Base-by-base conservation (phyloP, 1,140 invertebrate species). In the Heliothis subflexa region DNA sequence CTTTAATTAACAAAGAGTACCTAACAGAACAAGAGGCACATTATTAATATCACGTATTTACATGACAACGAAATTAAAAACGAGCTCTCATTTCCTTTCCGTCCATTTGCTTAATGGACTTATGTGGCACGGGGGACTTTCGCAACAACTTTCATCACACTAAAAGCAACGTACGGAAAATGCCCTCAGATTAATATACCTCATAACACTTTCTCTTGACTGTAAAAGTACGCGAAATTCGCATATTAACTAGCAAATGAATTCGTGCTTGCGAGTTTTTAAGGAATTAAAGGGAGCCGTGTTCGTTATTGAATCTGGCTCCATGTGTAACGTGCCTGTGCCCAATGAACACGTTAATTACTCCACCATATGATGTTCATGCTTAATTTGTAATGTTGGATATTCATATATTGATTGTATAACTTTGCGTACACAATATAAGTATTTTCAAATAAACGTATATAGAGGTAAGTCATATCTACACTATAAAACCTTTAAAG, bases 91-190 rank as follows among this genome's bases (percentile, higher is more conserved):
- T 91, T 92, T 87, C 89, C 87, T 84, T 89, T 84, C 82, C 86
- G 87, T 89, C 91, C 92, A 94, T 94, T 94, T 94, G 89, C 88
- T 86, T 93, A 94, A 94, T 94, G 92, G 89, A 91, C 89, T 89
- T 91, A 92, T 91, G 91, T 85, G 90, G 86, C 92, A 89, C 90
- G 70, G 82, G 91, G 91, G 92, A 93, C 86, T 89, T 86, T 81
- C 84, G 86, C 82, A 88, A 75, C 81, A 88, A 92, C 91, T 93
- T 93, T 93, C 92, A 93, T 93, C 90, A 93, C 82, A 91, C 91
- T 93, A 93, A 93, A 93, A 93, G 89, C 90, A 89, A 86, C 88
- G 88, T 89, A 91, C 89, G 84, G 86, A 89, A 89, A 91, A 92
- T 91, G 81, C 89, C 89, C 85, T 86, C 82, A 89, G 89, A 92